Evolutionary conservation across 2,797 vertebrate genomes (phyloP).

Genomic region (Scolopax rusticola): DNA sequence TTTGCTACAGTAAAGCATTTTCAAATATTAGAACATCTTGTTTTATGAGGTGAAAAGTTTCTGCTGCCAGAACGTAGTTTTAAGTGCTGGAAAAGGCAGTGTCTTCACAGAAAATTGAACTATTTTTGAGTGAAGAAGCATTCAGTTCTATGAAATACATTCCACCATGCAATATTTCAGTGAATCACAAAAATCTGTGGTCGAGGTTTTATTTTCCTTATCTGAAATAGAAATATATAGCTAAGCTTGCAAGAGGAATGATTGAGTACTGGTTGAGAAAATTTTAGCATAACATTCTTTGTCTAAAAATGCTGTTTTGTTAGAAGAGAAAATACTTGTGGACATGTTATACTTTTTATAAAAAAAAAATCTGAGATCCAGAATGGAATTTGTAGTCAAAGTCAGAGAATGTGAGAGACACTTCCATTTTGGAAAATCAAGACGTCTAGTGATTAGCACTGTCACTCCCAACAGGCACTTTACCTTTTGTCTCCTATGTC

Average conservation of each 20-base stretch:
- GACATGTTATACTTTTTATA: not conserved
- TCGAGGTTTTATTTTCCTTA: not conserved
- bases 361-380: not conserved
- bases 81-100: not conserved
- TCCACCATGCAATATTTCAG: not conserved
- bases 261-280: not conserved
- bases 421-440: not conserved
- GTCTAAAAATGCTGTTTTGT: not conserved
- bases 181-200: not conserved
- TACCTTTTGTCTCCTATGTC: not conserved
- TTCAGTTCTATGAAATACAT: not conserved
- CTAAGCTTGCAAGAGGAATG: not conserved
- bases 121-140: not conserved
- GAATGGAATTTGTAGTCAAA: not conserved
- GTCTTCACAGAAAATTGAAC: not conserved
- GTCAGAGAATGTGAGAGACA: not conserved
- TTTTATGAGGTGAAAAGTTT: conserved; percentile 55
- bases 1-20: conserved; percentile 23
- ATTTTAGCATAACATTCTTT: not conserved
- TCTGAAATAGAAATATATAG: not conserved
- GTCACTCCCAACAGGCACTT: not conserved
- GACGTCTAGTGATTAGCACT: not conserved
- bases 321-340: not conserved
- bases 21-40: conserved; percentile 9
- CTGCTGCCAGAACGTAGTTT: not conserved